Evolutionary conservation across 2,888 invertebrate genomes (phyloP).

Genomic region (Rosalia funebris): DNA sequence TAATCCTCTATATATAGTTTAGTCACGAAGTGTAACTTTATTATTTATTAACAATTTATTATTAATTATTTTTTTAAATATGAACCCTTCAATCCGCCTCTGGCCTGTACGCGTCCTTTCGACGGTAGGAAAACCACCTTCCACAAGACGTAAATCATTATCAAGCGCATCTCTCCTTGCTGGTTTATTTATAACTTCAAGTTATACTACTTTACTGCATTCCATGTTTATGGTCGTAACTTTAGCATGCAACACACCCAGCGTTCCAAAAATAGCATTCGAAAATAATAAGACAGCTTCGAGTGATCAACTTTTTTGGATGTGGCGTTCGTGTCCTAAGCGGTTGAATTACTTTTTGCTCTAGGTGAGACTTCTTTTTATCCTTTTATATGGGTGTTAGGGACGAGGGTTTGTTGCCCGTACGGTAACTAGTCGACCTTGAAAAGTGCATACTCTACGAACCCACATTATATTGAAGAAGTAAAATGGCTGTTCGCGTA

Average conservation of each 20-base stretch:
- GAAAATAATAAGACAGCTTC: constrained; percentile 14
- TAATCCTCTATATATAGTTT: too few species aligned
- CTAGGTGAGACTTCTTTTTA: constrained; percentile 36
- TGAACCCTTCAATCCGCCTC: too few species aligned
- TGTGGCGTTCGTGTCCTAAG: background rate
- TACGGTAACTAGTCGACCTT: constrained; percentile 49
- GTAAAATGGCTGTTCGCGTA: constrained; percentile 4
- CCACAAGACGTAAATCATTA: constrained; percentile 28
- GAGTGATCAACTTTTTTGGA: constrained; percentile 12
- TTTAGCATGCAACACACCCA: constrained; percentile 25
- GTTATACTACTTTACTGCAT: constrained; percentile 27
- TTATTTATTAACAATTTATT: too few species aligned
- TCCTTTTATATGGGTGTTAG: constrained; percentile 36
- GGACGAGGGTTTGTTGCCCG: constrained; percentile 51
- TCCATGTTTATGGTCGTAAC: constrained; percentile 39
- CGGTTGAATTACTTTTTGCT: constrained; percentile 27
- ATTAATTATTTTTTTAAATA: too few species aligned
- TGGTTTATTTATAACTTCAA: constrained; percentile 22
- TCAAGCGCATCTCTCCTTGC: constrained; percentile 20
- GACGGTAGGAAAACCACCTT: constrained; percentile 2
- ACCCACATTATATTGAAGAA: constrained; percentile 38
- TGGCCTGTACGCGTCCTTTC: background rate
- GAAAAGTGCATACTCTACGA: constrained; percentile 45
- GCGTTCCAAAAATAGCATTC: constrained; percentile 41
- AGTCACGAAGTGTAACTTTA: too few species aligned